Evolutionary conservation across 2,888 invertebrate species (phyloP).

Genomic region (Hedychridium roseum): DNA sequence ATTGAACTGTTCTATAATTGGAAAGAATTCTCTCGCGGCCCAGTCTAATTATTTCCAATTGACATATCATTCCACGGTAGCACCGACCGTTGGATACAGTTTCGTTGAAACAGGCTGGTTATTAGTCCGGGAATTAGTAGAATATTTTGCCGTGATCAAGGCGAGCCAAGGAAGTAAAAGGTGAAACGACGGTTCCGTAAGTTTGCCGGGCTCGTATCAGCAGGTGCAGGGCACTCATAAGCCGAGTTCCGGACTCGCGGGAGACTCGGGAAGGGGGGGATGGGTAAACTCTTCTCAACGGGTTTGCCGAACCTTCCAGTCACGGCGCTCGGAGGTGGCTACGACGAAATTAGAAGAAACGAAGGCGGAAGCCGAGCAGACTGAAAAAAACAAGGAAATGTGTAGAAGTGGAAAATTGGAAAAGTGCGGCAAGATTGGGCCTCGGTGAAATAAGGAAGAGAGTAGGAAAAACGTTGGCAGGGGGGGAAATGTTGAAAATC

Average conservation of each 20-base stretch:
- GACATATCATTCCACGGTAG: too few species aligned
- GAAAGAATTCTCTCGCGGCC: too few species aligned
- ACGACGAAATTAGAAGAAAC: background rate
- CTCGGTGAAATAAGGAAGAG: conserved; percentile 11
- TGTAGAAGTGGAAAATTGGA: background rate
- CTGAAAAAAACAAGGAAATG: conserved; percentile 6
- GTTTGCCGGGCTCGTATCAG: background rate
- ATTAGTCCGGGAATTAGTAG: too few species aligned
- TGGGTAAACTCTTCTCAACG: conserved; percentile 22
- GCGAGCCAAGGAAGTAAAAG: too few species aligned
- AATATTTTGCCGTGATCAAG: too few species aligned
- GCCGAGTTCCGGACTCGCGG: conserved; percentile 23
- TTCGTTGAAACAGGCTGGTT: too few species aligned
- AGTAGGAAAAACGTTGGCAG: conserved; percentile 7
- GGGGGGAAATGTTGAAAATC: conserved; percentile 10
- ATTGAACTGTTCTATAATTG: too few species aligned
- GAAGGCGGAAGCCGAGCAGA: background rate
- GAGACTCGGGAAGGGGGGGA: conserved; percentile 24
- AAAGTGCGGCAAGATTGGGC: conserved; percentile 3
- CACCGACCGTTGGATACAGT: too few species aligned
- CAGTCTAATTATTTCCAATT: too few species aligned
- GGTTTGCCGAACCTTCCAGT: conserved; percentile 3
- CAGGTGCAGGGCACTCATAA: conserved; percentile 14
- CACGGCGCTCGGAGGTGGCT: conserved; percentile 10
- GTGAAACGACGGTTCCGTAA: background rate